Base-by-base conservation (phyloP, 2,113 vertebrate species). In the Aviceda subcristata region DNA sequence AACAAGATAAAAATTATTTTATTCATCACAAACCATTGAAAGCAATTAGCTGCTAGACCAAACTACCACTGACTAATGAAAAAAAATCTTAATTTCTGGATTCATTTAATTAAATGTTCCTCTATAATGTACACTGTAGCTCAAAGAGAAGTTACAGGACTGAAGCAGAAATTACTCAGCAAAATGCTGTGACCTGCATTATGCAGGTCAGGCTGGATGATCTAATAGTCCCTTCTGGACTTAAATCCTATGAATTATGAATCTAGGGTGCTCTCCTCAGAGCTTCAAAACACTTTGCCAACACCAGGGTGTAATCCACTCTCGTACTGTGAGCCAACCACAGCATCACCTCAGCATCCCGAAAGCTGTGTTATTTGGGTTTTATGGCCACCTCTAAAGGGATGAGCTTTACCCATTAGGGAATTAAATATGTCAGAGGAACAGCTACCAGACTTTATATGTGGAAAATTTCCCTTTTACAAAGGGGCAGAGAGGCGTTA, bases 241-340 rank as follows among this genome's bases (percentile, higher is more conserved):
- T 88, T 87, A 96, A 91, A 78, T 78, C 27, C 64, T 55, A 43
- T 87, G 91, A 96, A 82, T 87, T 92, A 87, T 16, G 10, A 78
- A 87, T 85, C 60, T 82, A 75, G 66, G 84, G 51, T 84, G 55
- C 56, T 86, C 1, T 92, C 26, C 60, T 91, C 6, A 0, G 46
- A 69, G 62, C 63, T 81, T 75, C 26, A 24, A 82, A 88, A 53
- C 3, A 12, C 23, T 64, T 73, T 55, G 38, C 56, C 2, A 9
- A 67, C 84, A 94, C 2, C 0, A 39, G 32, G 53, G 39, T 89
- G 7, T 51, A 86, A 94, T 56, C 38, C 39, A 46, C 56, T 80
- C 39, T 30, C 7, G 1, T 45, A 30, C 38, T 41, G 39, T 12
- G 3, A 51, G 50, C n/a, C 55, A 92, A n/a, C 29, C 46, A 74